These are phyloP conservation scores for Halesus radiatus DNA, from an alignment of 1,140 invertebrate genomes.

Conservation along the genomic window DNA sequence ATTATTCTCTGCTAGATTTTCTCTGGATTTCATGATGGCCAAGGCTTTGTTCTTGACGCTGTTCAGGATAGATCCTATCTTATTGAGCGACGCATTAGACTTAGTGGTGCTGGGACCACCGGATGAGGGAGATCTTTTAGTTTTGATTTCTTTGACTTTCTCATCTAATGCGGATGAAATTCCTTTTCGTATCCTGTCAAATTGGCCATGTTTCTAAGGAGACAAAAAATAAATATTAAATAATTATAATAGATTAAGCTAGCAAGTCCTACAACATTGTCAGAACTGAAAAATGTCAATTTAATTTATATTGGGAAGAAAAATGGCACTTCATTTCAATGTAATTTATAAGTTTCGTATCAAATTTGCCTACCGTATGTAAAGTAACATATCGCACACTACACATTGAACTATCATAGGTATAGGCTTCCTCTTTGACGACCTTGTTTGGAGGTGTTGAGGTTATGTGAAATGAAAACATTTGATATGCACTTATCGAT, in stretches of 20 bases:
- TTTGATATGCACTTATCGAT: too few species aligned
- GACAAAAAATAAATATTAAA: slow-evolving; percentile 16
- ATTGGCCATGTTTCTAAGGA: slow-evolving; percentile 69
- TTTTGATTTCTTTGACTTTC: slow-evolving; percentile 60
- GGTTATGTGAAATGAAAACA: too few species aligned
- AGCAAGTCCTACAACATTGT: too few species aligned
- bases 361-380: too few species aligned
- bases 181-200: slow-evolving; percentile 67
- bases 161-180: slow-evolving; percentile 69
- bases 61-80: slow-evolving; percentile 64
- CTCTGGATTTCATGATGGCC: slow-evolving; percentile 67
- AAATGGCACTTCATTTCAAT: too few species aligned
- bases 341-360: too few species aligned
- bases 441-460: too few species aligned
- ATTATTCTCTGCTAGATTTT: slow-evolving; percentile 53
- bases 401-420: too few species aligned
- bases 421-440: too few species aligned
- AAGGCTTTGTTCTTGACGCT: slow-evolving; percentile 71
- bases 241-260: background rate
- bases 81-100: slow-evolving; percentile 57
- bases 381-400: too few species aligned
- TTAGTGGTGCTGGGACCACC: background rate
- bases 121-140: slow-evolving; percentile 31
- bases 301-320: too few species aligned
- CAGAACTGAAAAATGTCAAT: too few species aligned